Conservation (phyloP, 1,140 invertebrate species). For the Platyscapa corneri region DNA sequence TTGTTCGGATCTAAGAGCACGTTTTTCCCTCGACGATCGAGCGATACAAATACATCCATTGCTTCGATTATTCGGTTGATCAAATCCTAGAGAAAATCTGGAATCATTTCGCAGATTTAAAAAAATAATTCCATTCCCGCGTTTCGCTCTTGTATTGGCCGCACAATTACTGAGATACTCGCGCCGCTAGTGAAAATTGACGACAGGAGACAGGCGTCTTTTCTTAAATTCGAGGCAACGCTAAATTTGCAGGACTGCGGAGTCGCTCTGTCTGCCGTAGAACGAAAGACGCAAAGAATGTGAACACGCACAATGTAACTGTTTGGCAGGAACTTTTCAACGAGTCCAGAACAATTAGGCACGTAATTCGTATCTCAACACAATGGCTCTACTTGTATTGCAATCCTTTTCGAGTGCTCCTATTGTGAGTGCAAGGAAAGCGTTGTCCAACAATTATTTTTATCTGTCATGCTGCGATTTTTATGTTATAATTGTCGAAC, state of each 20-base stretch:
- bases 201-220: background rate
- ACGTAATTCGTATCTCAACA: background rate
- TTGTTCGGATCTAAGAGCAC: too few species aligned
- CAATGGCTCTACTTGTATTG: too few species aligned
- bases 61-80: slow-evolving; percentile 1
- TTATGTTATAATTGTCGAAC: too few species aligned
- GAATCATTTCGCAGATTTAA: background rate
- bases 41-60: too few species aligned
- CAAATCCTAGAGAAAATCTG: background rate
- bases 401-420: too few species aligned
- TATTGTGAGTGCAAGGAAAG: too few species aligned
- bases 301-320: background rate
- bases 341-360: background rate
- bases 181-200: background rate
- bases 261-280: background rate
- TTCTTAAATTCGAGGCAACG: background rate
- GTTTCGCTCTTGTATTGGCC: background rate
- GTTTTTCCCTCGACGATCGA: too few species aligned
- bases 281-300: background rate
- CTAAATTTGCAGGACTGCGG: background rate
- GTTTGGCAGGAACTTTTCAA: background rate
- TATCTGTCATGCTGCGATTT: too few species aligned
- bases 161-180: background rate
- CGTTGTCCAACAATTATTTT: too few species aligned
- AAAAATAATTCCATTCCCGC: background rate